Evolutionary conservation across 2,888 invertebrate species (phyloP), one percentile per base, ranked within the genome.

Genomic region (Catocala sponsa): DNA sequence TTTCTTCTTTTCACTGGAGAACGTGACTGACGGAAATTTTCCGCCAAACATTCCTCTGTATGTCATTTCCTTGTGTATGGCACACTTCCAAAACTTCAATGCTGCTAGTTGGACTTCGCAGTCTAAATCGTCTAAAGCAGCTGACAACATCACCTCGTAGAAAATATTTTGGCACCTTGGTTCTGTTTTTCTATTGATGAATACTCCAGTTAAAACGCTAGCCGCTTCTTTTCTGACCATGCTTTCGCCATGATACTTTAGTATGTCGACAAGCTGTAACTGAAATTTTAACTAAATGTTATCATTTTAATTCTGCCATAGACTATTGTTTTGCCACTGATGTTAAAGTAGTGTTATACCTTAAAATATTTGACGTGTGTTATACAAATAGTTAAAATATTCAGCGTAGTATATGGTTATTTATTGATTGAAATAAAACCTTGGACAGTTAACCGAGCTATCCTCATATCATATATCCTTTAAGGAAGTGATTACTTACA

Each of bases 41-140:
- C 96, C 96, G 79, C 97, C 97, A n/a, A 97, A 95, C 96, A 97
- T 96, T 43, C 97, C 97, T 84, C 80, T 74, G 43, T 85, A 59
- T 2, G 72, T 68, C 0, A 86, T 63, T 10, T 96, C 95, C 4
- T 94, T 94, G 32, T 92, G 89, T 46, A 97, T 95, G 13, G 96
- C 95, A 52, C 94, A 88, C 51, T 94, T 42, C 54, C 54, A 54
- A 54, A 54, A 54, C 1, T 43, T 25, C 32, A 53, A n/a, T 5
- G 53, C 43, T 7, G n/a, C 32, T 32, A 53, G 32, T 35, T 54
- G 54, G 9, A 54, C 54, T 54, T 54, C 54, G 46, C 54, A 54
- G 35, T 54, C 33, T 13, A 54, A 35, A 10, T 15, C 46, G 15
- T 46, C 46, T 46, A 46, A 91, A 0, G 96, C 95, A 0, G 96